Percentiles rank a stretch among this genome's conserved stretches.
These are phyloP conservation scores for Labia minor DNA, from an alignment of 2,888 invertebrate species.

Conservation along the genomic window DNA sequence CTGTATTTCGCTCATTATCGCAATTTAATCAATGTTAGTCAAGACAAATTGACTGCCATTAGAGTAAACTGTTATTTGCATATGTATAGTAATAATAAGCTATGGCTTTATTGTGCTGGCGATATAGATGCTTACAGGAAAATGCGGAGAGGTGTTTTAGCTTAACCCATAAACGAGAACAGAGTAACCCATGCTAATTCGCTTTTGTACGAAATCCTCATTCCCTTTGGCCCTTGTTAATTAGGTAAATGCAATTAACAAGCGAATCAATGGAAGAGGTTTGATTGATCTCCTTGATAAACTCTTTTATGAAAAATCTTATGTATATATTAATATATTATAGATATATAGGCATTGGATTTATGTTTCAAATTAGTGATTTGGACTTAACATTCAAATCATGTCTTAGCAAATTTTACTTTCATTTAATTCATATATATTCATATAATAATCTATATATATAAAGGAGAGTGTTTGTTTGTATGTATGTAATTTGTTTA, in stretches of 20 bases:
- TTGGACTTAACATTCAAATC: too few species aligned
- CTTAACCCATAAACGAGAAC: not conserved
- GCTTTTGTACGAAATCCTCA: not conserved
- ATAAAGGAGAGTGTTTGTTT: too few species aligned
- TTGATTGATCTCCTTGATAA: not conserved
- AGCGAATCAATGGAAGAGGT: not conserved
- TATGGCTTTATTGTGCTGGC: not conserved
- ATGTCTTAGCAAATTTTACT: too few species aligned
- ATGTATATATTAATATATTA: too few species aligned
- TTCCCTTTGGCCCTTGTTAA: not conserved
- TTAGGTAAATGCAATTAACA: not conserved
- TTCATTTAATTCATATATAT: too few species aligned
- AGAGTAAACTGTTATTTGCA: slow-evolving; percentile 1
- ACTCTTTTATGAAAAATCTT: too few species aligned
- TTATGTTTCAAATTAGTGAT: too few species aligned
- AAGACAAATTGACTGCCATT: slow-evolving; percentile 8
- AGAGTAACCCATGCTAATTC: not conserved
- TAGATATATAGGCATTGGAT: too few species aligned
- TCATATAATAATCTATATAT: too few species aligned
- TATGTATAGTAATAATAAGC: slow-evolving; percentile 5
- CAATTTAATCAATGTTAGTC: slow-evolving; percentile 13
- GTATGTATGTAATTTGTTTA: too few species aligned
- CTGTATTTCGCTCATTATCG: not conserved
- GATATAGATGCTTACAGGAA: not conserved
- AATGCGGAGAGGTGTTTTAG: not conserved